These are phyloP conservation scores for Myxocyprinus asiaticus DNA, from an alignment of 2,113 vertebrate genomes.

Conservation along the genomic window DNA sequence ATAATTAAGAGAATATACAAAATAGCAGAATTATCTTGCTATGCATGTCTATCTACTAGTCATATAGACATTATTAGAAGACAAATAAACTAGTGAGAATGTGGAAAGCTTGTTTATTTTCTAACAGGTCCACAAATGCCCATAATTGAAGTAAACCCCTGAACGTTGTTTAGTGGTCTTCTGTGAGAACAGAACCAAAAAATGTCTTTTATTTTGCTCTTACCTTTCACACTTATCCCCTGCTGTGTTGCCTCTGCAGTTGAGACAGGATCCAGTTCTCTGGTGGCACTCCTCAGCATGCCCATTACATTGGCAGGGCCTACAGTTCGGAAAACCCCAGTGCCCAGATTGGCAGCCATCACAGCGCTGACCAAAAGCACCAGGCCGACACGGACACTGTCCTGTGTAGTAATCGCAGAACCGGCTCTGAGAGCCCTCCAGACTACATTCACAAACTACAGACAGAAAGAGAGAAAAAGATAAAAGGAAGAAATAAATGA, in stretches of 20 bases:
- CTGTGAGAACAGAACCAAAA: too few relatives aligned
- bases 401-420: slow-evolving; percentile 84
- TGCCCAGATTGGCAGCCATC: slow-evolving; percentile 87
- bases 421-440: slow-evolving; percentile 81
- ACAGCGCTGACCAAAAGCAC: slow-evolving; percentile 83
- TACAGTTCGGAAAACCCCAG: slow-evolving; percentile 93
- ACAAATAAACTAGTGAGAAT: too few relatives aligned
- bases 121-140: too few relatives aligned
- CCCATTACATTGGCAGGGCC: slow-evolving; percentile 86
- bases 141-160: too few relatives aligned
- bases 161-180: too few relatives aligned
- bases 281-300: slow-evolving; percentile 84
- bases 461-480: not conserved
- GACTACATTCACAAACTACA: slow-evolving; percentile 87
- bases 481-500: too few relatives aligned
- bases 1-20: too few relatives aligned
- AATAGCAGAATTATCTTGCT: too few relatives aligned
- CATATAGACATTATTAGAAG: too few relatives aligned
- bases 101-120: too few relatives aligned
- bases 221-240: slow-evolving; percentile 91
- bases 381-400: slow-evolving; percentile 86
- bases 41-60: too few relatives aligned
- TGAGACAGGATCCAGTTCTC: slow-evolving; percentile 81
- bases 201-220: not conserved
- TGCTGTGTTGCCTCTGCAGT: slow-evolving; percentile 85